Evolutionary conservation across 2,888 invertebrate species (phyloP), one percentile per base, ranked within the genome.

Genomic region (Pyrrhia umbra): DNA sequence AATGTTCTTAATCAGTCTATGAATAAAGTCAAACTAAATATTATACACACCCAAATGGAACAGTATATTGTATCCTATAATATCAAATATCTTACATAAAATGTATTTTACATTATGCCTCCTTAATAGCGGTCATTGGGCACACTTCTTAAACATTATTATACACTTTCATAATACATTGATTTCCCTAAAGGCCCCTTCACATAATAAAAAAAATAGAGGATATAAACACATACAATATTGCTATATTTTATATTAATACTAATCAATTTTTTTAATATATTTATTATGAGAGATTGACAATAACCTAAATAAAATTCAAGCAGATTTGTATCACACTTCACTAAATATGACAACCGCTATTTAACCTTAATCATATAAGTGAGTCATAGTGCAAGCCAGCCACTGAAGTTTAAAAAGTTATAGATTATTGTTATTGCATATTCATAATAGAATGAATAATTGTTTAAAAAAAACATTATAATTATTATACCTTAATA

Each of bases 1-100:
- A 83, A 83, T 83, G 83, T 80, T 74, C 50, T 56, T 71, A 70
- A 54, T 83, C 83, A 83, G 82, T 82, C 80, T 77, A 75, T 68
- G 51, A 58, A 67, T 50, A 66, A 56, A 63, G n/a, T 45, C 39
- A 37, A 47, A 62, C 23, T 21, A 16, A 43, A 34, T 34, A n/a
- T 30, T 54, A n/a, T 51, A 18, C 34, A 59, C 27, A 55, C 37
- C 42, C 39, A 30, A 10, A 37, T 56, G 27, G 23, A 37, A 46
- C 16, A 40, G 20, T 54, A 39, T n/a, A 25, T 16, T 52, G 9
- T 18, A 21, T 40, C 50, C 8, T 45, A 23, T 27, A 55, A 50
- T 68, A 52, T 30, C 10, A 49, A 47, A 52, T 40, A 69, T 65
- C 59, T 65, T 68, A 62, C 37, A 55, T 13, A 45, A 43, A 52